Evolutionary conservation across 2,888 invertebrate species (phyloP).

Genomic region (Linyphia triangularis): DNA sequence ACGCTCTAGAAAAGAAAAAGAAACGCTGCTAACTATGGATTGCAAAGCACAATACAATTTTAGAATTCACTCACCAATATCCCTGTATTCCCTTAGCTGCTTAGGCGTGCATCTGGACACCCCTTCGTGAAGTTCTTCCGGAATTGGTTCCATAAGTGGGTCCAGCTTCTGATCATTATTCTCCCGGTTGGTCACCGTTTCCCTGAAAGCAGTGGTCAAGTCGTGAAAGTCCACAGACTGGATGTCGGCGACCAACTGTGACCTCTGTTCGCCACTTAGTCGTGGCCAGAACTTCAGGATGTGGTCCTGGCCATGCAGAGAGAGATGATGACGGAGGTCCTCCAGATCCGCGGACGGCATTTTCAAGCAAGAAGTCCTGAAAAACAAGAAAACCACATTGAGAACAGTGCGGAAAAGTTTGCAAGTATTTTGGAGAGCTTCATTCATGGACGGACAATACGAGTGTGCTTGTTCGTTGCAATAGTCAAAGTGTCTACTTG

Average conservation of each 20-base stretch:
- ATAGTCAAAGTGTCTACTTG: too few relatives aligned
- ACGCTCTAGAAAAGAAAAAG: too few relatives aligned
- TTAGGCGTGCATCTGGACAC: constrained; percentile 79
- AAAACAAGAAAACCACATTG: not conserved
- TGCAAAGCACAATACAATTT: too few relatives aligned
- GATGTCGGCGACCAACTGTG: constrained; percentile 84
- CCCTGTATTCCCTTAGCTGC: constrained; percentile 49
- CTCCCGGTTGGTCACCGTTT: constrained; percentile 83
- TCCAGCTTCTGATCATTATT: constrained; percentile 81
- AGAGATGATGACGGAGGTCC: constrained; percentile 79
- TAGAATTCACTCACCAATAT: constrained; percentile 65
- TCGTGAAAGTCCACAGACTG: constrained; percentile 85
- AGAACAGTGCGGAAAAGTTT: too few relatives aligned
- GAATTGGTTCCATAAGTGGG: constrained; percentile 88
- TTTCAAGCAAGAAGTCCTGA: constrained; percentile 68
- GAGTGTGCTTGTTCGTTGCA: too few relatives aligned
- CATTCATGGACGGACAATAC: too few relatives aligned
- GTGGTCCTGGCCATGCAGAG: constrained; percentile 88
- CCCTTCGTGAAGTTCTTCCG: constrained; percentile 88
- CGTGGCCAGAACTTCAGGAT: constrained; percentile 90
- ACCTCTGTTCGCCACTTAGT: constrained; percentile 83
- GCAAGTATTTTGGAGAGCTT: too few relatives aligned
- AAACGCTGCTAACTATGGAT: too few relatives aligned
- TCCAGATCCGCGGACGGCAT: constrained; percentile 67
- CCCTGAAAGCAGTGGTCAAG: constrained; percentile 85